These are phyloP conservation scores for Diuraphis noxia DNA, from an alignment of 1,140 invertebrate genomes.

Conservation along the genomic window DNA sequence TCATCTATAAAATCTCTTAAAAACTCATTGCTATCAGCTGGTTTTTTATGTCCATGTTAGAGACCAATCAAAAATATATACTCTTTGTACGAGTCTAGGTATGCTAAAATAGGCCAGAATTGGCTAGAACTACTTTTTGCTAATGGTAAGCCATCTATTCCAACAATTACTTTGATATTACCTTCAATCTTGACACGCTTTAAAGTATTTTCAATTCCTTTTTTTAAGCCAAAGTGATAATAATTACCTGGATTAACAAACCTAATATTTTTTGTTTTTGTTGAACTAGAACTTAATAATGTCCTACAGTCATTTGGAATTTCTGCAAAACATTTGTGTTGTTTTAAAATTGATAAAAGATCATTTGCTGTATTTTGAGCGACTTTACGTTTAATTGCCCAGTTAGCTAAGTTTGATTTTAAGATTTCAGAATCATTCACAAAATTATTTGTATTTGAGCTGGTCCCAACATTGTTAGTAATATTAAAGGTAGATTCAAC, in stretches of 20 bases:
- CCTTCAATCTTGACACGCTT: too few relatives aligned
- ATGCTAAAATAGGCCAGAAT: not conserved
- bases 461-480: not conserved
- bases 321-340: not conserved
- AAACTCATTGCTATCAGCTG: conserved; percentile 54
- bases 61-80: not conserved
- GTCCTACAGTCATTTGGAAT: not conserved
- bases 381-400: not conserved
- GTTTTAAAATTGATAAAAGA: not conserved
- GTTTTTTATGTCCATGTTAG: conserved; percentile 55
- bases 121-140: not conserved
- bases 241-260: not conserved
- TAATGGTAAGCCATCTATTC: conserved; percentile 55
- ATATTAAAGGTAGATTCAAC: not conserved
- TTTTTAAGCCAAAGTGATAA: not conserved
- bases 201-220: not conserved
- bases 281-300: not conserved
- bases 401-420: not conserved
- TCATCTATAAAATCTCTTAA: conserved; percentile 56
- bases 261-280: not conserved
- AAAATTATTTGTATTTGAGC: not conserved
- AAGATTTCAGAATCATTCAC: not conserved
- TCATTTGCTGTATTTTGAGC: not conserved
- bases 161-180: conserved; percentile 45
- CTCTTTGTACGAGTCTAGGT: not conserved